Base-by-base conservation (phyloP, 2,888 invertebrate genomes). In the Falcaria lacertinaria region DNA sequence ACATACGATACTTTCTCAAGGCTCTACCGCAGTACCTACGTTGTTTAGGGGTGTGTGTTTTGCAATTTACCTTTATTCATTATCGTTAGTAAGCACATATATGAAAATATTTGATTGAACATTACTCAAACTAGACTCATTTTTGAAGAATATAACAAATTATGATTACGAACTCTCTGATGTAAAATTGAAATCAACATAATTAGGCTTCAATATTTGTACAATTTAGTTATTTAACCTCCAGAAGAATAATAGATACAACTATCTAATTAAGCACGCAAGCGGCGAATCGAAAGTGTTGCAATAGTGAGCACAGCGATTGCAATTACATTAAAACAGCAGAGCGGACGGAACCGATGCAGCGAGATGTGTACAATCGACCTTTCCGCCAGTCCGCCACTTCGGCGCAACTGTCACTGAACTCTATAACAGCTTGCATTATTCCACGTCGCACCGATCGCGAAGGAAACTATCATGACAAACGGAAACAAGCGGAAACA, bases 301-400 rank as follows among this genome's bases (percentile, higher is more conserved):
- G 53, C 52, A 61, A 62, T 43, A 41, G 38, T 19, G 33, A 19
- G 19, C 34, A 33, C 34, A 38, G 37, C 43, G 33, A 50, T 45
- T 45, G 40, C 41, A 33, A 37, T 37, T 25, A 43, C 45, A 41
- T 50, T 45, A 38, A 40, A 39, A 41, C 40, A 46, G 40, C 38
- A 28, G 13, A 45, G 42, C 34, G 39, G 19, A 44, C 55, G 57
- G 59, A 59, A 64, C 63, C 25, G 50, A 65, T 65, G 54, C 63
- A 48, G 45, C 45, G 36, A 36, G 19, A 33, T 37, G 42, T 45
- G 35, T 46, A 38, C 43, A 41, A 34, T 41, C 39, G 50, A 54
- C 56, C 56, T 55, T 52, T 49, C 43, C 44, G 40, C 33, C 28
- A 28, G 28, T 7, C 11, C 38, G 36, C 34, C 36, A 44, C 47